A percentile compares a stretch with the other conserved stretches of the same genome.
phyloP scores from a whole-genome alignment of 2,888 invertebrate species.

The Trachelus troglodyta region DNA sequence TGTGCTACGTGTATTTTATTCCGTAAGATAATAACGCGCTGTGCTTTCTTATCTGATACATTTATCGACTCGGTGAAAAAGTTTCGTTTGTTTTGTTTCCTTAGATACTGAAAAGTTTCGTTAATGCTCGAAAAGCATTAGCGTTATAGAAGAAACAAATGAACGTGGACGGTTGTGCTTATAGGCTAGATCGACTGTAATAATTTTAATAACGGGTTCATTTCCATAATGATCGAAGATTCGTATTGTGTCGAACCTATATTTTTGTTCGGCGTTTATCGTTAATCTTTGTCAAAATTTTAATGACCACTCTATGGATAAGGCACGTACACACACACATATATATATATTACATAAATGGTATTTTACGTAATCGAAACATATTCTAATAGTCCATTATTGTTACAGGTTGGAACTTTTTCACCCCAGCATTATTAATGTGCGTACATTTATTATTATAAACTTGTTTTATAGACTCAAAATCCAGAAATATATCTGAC shows the following conservation, averaged over 20 bases:
- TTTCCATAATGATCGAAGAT: neutral
- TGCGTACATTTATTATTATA: neutral
- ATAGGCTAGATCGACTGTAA: neutral
- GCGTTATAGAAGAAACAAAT: neutral
- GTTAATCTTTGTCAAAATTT: neutral
- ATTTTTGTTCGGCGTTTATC: neutral
- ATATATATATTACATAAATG: neutral
- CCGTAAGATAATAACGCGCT: constrained; percentile 50
- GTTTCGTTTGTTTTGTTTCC: constrained; percentile 42
- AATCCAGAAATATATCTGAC: neutral
- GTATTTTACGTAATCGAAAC: neutral
- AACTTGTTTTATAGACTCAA: neutral
- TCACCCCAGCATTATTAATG: neutral
- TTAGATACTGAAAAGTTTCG: constrained; percentile 15
- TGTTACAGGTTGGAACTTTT: neutral
- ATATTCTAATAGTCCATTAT: neutral
- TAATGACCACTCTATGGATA: neutral
- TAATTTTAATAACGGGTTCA: neutral
- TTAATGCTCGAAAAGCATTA: neutral
- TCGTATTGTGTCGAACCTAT: neutral
- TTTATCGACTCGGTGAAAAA: constrained; percentile 45
- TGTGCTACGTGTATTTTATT: constrained; percentile 27
- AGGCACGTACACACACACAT: neutral
- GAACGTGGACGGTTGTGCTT: neutral
- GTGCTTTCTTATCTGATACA: constrained; percentile 48